Percentiles rank a stretch among this genome's conserved stretches.
phyloP scores from a whole-genome alignment of 2,888 invertebrate species.

The Eremobia ochroleuca region DNA sequence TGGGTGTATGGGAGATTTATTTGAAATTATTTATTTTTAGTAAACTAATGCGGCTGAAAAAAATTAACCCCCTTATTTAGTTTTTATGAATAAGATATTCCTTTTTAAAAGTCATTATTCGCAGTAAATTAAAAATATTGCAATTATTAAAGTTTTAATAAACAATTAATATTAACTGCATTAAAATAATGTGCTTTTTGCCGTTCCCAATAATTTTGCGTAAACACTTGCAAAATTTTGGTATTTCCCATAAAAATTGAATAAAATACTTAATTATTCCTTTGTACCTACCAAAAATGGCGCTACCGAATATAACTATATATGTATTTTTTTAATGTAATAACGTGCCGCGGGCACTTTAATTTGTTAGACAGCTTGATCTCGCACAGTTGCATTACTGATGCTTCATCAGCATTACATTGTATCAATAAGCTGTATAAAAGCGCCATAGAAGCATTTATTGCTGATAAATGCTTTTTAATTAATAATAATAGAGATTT shows the following conservation, averaged over 20 bases:
- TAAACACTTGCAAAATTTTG: no score
- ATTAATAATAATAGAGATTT: neutral
- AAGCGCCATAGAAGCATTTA: neutral
- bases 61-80: neutral
- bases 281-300: neutral
- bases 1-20: neutral
- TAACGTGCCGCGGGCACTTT: neutral
- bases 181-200: neutral
- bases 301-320: neutral
- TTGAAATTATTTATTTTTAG: neutral
- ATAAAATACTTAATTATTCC: no score
- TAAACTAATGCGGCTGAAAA: neutral
- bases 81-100: constrained; percentile 2
- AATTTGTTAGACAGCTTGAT: neutral
- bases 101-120: neutral
- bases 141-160: neutral
- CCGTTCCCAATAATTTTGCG: neutral
- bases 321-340: neutral
- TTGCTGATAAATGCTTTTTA: no score
- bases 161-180: neutral
- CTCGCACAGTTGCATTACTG: neutral
- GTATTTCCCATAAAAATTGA: neutral
- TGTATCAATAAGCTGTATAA: neutral
- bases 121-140: neutral
- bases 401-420: neutral